Evolutionary conservation across 2,113 vertebrate species (phyloP).

Genomic region (Dicrurus megarhynchus): DNA sequence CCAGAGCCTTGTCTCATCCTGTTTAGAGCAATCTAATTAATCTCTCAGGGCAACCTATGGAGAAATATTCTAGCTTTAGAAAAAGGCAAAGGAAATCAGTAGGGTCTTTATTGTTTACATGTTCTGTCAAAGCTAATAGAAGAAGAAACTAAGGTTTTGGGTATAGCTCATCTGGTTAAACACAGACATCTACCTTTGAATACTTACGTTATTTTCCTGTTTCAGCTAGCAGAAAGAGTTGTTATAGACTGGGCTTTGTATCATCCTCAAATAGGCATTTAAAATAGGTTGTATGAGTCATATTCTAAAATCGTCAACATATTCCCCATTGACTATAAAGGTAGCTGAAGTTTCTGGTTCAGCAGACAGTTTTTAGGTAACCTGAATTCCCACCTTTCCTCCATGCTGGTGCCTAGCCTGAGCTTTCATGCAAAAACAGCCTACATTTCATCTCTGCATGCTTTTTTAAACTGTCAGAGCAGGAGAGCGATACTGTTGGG

Average conservation of each 20-base stretch:
- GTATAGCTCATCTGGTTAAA: neutral
- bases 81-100: neutral
- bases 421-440: neutral
- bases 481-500: neutral
- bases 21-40: neutral
- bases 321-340: neutral
- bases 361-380: neutral
- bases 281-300: neutral
- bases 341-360: neutral
- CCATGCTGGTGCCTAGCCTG: neutral
- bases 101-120: neutral
- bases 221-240: neutral
- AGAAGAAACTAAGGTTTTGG: neutral
- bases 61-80: neutral
- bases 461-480: neutral
- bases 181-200: neutral
- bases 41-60: neutral
- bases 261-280: neutral
- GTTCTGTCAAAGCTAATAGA: neutral
- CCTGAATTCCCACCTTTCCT: neutral
- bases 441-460: neutral
- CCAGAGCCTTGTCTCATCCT: neutral
- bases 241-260: neutral
- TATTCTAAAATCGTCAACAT: neutral
- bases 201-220: neutral